Conservation (phyloP, 2,888 invertebrate species). For the Nymphalis c-album region DNA sequence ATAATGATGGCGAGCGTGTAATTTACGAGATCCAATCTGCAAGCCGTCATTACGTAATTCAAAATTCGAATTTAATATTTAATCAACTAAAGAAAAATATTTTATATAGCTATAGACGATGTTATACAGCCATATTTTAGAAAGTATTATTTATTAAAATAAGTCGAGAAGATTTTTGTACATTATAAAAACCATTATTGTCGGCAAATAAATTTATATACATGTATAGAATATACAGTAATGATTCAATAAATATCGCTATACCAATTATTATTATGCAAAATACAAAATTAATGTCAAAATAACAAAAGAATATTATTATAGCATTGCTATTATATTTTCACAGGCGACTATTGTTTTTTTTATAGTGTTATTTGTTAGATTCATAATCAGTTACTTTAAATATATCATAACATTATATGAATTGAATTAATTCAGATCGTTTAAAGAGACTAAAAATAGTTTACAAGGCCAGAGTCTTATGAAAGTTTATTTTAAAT, state of each 20-base stretch:
- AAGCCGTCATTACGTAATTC: not conserved
- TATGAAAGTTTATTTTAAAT: not conserved
- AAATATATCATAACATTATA: not conserved
- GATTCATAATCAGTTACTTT: too few relatives aligned
- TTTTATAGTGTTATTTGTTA: not conserved
- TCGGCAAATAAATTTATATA: too few relatives aligned
- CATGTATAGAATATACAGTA: too few relatives aligned
- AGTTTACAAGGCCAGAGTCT: not conserved
- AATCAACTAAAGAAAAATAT: not conserved
- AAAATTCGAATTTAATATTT: not conserved
- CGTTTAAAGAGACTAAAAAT: not conserved
- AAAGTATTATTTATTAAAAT: too few relatives aligned
- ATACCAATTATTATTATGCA: not conserved
- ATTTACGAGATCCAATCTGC: not conserved
- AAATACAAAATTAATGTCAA: too few relatives aligned
- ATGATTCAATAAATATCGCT: not conserved
- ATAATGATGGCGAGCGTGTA: conserved; percentile 1
- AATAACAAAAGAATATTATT: not conserved
- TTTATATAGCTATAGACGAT: not conserved
- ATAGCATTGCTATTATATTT: not conserved
- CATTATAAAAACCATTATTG: too few relatives aligned
- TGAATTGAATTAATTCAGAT: not conserved
- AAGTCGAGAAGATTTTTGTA: too few relatives aligned
- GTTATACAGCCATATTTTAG: too few relatives aligned
- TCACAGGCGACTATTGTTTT: not conserved